phyloP scores from a whole-genome alignment of 2,888 invertebrate genomes.

The Crioceris asparagi region DNA sequence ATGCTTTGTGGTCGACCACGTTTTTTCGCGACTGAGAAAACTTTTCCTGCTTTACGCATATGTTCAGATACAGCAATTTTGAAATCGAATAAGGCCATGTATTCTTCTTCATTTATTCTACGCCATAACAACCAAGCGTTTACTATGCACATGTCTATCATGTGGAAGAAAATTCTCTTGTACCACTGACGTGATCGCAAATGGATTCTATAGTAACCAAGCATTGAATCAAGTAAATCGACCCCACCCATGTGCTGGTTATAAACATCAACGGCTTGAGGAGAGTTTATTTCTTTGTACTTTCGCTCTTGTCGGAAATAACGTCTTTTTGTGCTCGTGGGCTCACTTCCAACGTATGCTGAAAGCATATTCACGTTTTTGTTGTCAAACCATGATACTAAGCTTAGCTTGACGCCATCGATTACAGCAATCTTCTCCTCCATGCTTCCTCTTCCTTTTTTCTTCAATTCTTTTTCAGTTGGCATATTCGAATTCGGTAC shows the following conservation, averaged over 20 bases:
- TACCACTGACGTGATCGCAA: slow-evolving; percentile 4
- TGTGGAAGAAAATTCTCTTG: slow-evolving; percentile 7
- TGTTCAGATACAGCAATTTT: no score
- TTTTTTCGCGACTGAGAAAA: no score
- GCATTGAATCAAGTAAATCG: slow-evolving; percentile 5
- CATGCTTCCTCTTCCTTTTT: slow-evolving; percentile 16
- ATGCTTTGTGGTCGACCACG: no score
- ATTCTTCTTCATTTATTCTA: no score
- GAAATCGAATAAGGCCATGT: no score
- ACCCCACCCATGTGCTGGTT: slow-evolving; percentile 5
- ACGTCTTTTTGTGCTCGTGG: slow-evolving; percentile 11
- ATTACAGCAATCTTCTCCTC: slow-evolving; percentile 18
- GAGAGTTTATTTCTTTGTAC: slow-evolving; percentile 2
- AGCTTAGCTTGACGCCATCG: slow-evolving; percentile 17
- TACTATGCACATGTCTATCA: no score
- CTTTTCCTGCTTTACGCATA: no score
- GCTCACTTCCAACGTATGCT: slow-evolving; percentile 24
- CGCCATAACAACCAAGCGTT: no score
- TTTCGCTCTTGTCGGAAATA: slow-evolving; percentile 10
- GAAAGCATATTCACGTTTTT: slow-evolving; percentile 28
- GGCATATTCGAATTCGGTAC: slow-evolving; percentile 5
- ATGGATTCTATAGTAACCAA: slow-evolving; percentile 5
- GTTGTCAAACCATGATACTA: slow-evolving; percentile 30
- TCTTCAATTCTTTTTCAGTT: slow-evolving; percentile 8
- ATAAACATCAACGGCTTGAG: not conserved